These are phyloP conservation scores for Lasioglossum calceatum DNA, from an alignment of 2,888 invertebrate genomes.

Conservation along the genomic window DNA sequence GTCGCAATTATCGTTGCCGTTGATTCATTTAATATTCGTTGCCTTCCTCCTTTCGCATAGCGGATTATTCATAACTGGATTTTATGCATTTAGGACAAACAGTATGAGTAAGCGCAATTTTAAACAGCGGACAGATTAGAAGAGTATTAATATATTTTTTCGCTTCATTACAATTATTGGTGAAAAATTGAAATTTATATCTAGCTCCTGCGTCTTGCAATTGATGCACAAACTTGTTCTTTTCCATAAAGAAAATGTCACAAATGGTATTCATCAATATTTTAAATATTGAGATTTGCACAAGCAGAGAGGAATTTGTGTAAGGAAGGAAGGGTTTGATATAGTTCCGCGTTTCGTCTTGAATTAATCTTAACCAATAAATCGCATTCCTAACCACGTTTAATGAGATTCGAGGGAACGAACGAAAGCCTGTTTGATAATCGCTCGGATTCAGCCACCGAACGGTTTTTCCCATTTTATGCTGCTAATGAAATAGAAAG, in stretches of 20 bases:
- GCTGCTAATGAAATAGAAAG: constrained; percentile 39
- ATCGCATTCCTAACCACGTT: background rate
- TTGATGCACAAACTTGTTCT: no score
- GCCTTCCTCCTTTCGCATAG: constrained; percentile 7
- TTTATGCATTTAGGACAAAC: no score
- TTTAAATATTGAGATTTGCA: background rate
- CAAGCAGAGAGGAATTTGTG: background rate
- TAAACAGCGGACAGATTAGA: no score
- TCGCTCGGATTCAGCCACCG: constrained; percentile 29
- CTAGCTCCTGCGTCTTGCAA: no score
- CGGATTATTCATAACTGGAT: constrained; percentile 6
- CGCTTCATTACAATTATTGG: no score
- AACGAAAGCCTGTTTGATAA: constrained; percentile 41
- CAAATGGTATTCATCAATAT: background rate
- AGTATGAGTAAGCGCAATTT: no score
- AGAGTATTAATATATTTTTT: no score
- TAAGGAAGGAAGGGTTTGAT: background rate
- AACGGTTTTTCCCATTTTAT: constrained; percentile 29
- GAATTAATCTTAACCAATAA: background rate
- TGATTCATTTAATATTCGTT: constrained; percentile 45
- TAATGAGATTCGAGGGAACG: constrained; percentile 31
- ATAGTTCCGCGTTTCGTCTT: background rate
- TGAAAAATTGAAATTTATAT: no score
- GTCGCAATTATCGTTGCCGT: constrained; percentile 22
- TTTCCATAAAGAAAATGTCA: no score